phyloP scores from a whole-genome alignment of 2,888 invertebrate species.

The Lacanobia wlatinum region DNA sequence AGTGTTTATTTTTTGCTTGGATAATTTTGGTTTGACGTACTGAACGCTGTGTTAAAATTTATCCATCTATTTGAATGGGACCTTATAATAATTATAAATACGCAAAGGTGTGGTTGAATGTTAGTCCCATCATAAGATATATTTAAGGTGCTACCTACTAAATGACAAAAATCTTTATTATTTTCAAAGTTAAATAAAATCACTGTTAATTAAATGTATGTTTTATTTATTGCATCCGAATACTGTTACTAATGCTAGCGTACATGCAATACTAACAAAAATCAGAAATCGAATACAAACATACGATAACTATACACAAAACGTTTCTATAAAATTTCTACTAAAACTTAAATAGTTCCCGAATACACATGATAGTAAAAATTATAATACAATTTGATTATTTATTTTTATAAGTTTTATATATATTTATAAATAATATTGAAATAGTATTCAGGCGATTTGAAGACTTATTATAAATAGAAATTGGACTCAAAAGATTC shows the following conservation, averaged over 20 bases:
- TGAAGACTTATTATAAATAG: not conserved
- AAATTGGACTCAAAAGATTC: not conserved
- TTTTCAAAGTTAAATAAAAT: constrained; percentile 62
- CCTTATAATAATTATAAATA: not conserved
- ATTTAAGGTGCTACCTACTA: constrained; percentile 46
- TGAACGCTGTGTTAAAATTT: no score
- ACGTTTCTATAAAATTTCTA: constrained; percentile 81
- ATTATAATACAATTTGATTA: constrained; percentile 1
- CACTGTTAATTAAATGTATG: constrained; percentile 73
- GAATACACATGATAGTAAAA: constrained; percentile 59
- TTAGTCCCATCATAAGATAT: constrained; percentile 3
- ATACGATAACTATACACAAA: constrained; percentile 80
- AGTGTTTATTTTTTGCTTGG: no score
- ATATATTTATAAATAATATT: no score
- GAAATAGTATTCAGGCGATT: constrained; percentile 4
- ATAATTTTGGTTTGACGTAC: no score
- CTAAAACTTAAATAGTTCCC: constrained; percentile 74
- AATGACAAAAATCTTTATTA: constrained; percentile 40
- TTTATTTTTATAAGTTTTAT: no score
- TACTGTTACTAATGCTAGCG: constrained; percentile 87
- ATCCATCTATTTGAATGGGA: no score
- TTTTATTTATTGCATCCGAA: constrained; percentile 89
- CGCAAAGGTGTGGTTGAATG: not conserved
- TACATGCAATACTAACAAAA: constrained; percentile 83
- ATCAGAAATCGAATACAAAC: constrained; percentile 76